These are phyloP conservation scores for Salvelinus alpinus DNA, from an alignment of 2,113 vertebrate species.

Conservation along the genomic window DNA sequence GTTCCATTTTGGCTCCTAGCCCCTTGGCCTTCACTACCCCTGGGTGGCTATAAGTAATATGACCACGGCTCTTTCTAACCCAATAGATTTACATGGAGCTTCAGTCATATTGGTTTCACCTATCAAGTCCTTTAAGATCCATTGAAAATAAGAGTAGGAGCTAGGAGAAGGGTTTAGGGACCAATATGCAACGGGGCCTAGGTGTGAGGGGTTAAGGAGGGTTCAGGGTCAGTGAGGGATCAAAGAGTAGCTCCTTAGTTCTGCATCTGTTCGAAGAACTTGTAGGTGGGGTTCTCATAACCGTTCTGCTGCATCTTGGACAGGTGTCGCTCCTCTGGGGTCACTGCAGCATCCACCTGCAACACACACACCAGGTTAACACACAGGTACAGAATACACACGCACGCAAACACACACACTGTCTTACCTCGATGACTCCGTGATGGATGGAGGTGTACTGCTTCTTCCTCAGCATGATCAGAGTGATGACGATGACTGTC, in stretches of 20 bases:
- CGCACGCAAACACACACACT: neutral
- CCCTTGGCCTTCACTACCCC: neutral
- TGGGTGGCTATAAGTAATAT: too few species aligned
- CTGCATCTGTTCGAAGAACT: constrained; percentile 99
- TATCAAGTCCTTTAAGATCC: neutral
- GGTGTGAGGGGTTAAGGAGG: neutral
- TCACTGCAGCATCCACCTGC: constrained; percentile 95
- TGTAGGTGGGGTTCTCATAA: constrained; percentile 98
- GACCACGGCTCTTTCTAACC: too few species aligned
- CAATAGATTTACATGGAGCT: constrained; percentile 3
- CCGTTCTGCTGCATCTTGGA: constrained; percentile 99
- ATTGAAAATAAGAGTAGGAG: neutral
- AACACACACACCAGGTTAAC: neutral
- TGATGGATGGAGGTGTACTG: constrained; percentile 99
- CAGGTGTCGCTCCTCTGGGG: constrained; percentile 96
- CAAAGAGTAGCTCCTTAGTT: constrained; percentile 75
- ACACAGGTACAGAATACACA: neutral
- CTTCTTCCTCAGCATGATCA: constrained; percentile 99
- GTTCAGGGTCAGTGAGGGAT: neutral
- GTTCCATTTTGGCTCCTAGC: constrained; percentile 35
- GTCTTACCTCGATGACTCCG: constrained; percentile 92
- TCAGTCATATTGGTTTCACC: neutral
- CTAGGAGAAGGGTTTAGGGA: neutral
- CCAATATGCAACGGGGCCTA: too few species aligned
- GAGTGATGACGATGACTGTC: constrained; percentile 96